Conservation (phyloP, 2,113 vertebrate species). For the Labeo rohita region DNA sequence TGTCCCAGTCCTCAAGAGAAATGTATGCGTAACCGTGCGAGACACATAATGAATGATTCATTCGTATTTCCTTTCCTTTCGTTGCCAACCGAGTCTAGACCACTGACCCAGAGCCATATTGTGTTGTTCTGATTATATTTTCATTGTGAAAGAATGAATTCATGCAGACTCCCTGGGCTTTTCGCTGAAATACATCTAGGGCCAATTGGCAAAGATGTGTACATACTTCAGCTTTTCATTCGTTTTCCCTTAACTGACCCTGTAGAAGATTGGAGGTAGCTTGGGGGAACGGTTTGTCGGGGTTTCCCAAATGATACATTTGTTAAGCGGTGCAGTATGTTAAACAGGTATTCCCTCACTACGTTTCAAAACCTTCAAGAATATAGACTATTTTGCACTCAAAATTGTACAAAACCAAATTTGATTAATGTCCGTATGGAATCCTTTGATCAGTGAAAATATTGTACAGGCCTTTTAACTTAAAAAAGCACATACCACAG, state of each 20-base stretch:
- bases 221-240: conserved; percentile 54
- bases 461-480: not conserved
- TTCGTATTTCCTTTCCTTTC: conserved; percentile 54
- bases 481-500: not conserved
- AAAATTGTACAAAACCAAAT: not conserved
- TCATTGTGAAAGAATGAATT: conserved; percentile 61
- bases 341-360: conserved; percentile 2
- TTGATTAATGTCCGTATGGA: not conserved
- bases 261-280: not conserved
- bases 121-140: conserved; percentile 52
- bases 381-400: not conserved
- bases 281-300: conserved; percentile 20
- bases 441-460: not conserved
- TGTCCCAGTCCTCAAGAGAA: conserved; percentile 31
- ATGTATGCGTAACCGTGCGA: not conserved
- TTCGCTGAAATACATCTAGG: conserved; percentile 50
- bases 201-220: conserved; percentile 58
- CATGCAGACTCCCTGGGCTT: conserved; percentile 49
- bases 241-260: conserved; percentile 39
- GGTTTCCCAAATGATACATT: conserved; percentile 22
- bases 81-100: conserved; percentile 52
- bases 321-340: not conserved
- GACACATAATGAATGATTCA: conserved; percentile 41
- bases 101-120: conserved; percentile 47
- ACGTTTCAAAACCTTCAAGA: not conserved